Evolutionary conservation across 2,113 vertebrate species (phyloP).

Genomic region (Bucco capensis): DNA sequence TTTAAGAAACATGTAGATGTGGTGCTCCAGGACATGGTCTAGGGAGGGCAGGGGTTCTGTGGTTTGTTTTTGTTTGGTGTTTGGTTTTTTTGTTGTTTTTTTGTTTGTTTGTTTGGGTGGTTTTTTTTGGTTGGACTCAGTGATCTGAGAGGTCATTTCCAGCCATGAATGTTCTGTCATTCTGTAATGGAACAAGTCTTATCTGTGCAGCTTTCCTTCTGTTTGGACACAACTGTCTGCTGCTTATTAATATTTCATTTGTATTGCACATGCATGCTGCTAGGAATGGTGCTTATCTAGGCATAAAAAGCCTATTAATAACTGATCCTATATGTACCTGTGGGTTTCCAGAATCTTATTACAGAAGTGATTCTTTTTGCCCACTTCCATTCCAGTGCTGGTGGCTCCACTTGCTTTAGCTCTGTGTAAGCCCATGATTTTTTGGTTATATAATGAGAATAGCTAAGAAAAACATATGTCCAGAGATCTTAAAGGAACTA

Average conservation of each 20-base stretch:
- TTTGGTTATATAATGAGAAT: neutral
- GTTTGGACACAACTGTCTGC: neutral
- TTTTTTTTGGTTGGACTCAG: too few species aligned
- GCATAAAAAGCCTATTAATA: neutral
- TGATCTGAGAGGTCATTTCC: too few species aligned
- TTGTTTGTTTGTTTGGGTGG: too few species aligned
- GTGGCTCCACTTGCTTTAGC: neutral
- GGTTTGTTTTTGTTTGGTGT: too few species aligned
- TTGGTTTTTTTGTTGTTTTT: too few species aligned
- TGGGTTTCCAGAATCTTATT: neutral
- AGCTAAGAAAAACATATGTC: neutral
- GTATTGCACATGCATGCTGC: neutral
- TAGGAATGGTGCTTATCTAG: neutral
- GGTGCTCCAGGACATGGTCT: too few species aligned
- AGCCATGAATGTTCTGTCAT: too few species aligned
- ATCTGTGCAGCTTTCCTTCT: neutral
- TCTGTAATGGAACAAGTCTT: neutral
- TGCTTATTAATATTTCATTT: constrained; percentile 26
- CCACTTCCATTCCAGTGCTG: neutral
- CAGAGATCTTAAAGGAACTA: neutral
- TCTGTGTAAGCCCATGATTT: neutral
- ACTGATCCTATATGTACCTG: neutral
- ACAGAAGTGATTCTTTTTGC: neutral
- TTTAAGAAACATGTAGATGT: too few species aligned
- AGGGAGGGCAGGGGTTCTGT: too few species aligned